A percentile compares a stretch with the other conserved stretches of the same genome.
Conservation (phyloP, 2,888 invertebrate species). For the Oscheius sp. region DNA sequence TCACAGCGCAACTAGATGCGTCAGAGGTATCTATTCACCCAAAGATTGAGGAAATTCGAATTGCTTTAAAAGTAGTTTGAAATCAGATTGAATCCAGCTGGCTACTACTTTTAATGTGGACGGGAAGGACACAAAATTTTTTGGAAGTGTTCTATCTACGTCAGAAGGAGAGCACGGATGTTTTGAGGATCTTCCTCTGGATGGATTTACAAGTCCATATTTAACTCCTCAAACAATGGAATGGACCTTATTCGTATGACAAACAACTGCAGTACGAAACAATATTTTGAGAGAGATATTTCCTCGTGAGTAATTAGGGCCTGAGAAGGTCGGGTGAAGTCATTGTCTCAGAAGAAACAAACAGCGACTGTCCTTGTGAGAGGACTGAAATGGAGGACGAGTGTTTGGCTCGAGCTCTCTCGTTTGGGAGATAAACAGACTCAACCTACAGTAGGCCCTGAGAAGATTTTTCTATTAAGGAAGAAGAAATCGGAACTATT, state of each 20-base stretch:
- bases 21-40: background rate
- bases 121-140: background rate
- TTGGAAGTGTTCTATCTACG: background rate
- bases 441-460: background rate
- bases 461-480: no score
- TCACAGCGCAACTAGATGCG: background rate
- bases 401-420: background rate
- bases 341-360: no score
- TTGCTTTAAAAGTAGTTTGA: background rate
- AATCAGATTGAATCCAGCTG: constrained; percentile 13
- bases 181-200: no score
- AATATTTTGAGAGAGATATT: background rate
- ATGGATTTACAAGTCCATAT: no score
- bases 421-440: no score
- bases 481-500: no score
- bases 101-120: background rate
- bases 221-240: no score
- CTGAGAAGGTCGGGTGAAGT: background rate
- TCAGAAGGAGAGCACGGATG: background rate
- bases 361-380: background rate
- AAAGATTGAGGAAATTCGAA: background rate
- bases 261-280: background rate
- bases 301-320: background rate
- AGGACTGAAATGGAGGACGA: background rate
- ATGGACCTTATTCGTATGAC: no score